Evolutionary conservation across 1,140 invertebrate species (phyloP).

Genomic region (Megalopta genalis): DNA sequence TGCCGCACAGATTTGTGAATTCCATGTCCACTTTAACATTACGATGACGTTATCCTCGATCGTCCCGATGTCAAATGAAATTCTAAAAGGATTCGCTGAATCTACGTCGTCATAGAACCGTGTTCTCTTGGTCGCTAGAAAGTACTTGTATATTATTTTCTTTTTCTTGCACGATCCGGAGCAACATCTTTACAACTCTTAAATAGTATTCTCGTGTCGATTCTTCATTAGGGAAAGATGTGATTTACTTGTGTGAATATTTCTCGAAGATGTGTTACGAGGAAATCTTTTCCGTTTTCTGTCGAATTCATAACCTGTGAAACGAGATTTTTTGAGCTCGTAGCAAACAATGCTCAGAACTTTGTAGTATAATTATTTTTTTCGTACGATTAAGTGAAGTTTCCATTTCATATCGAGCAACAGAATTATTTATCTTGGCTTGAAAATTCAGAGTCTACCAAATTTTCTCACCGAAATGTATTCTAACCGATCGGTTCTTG

Average conservation of each 20-base stretch:
- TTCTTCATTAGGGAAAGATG: not conserved
- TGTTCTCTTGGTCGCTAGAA: not conserved
- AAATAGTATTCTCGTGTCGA: not conserved
- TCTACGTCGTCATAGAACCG: not conserved
- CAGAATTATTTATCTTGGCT: too few species aligned
- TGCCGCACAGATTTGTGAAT: constrained; percentile 20
- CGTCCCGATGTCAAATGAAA: not conserved
- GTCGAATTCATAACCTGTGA: constrained; percentile 26
- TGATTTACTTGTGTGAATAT: not conserved
- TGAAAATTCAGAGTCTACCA: too few species aligned
- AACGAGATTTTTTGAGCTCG: too few species aligned
- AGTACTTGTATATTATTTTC: not conserved
- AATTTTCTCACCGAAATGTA: too few species aligned
- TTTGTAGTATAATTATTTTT: too few species aligned
- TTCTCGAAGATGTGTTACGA: not conserved
- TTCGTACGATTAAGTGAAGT: too few species aligned
- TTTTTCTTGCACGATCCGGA: not conserved
- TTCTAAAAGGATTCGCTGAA: not conserved
- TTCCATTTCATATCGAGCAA: too few species aligned
- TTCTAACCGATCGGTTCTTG: too few species aligned
- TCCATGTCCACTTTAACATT: not conserved
- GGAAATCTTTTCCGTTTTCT: not conserved
- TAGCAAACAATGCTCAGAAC: too few species aligned
- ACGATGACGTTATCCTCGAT: not conserved
- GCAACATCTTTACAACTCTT: not conserved